These are phyloP conservation scores for Napeogenes sylphis DNA, from an alignment of 2,888 invertebrate species.

Conservation along the genomic window DNA sequence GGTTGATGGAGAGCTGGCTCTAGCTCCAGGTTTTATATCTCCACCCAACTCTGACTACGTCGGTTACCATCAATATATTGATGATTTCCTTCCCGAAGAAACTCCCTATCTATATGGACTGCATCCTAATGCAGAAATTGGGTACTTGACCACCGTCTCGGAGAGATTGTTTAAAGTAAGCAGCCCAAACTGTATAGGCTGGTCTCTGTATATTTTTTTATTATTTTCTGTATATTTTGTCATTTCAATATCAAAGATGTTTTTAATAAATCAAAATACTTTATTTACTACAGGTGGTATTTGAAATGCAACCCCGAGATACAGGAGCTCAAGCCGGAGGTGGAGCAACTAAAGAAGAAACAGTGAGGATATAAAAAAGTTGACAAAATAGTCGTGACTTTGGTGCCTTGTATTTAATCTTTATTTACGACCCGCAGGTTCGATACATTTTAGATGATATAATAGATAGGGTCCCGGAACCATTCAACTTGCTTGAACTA, in stretches of 20 bases:
- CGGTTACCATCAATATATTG: slow-evolving; percentile 92
- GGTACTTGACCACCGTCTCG: slow-evolving; percentile 91
- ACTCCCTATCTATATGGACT: slow-evolving; percentile 94
- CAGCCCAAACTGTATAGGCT: neutral
- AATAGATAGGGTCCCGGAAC: slow-evolving; percentile 91
- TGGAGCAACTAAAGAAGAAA: slow-evolving; percentile 89
- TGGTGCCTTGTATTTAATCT: neutral
- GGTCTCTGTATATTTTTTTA: neutral
- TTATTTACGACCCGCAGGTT: slow-evolving; percentile 65
- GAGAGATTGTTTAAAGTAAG: slow-evolving; percentile 85
- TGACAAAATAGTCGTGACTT: too few species aligned
- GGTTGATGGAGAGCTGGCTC: slow-evolving; percentile 89
- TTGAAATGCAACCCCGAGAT: slow-evolving; percentile 94
- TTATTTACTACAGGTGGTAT: slow-evolving; percentile 58
- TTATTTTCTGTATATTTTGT: neutral
- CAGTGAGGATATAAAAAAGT: slow-evolving; percentile 59
- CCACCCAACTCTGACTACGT: slow-evolving; percentile 93
- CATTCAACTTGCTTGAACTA: slow-evolving; percentile 91
- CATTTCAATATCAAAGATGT: neutral
- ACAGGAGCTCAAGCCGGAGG: slow-evolving; percentile 83
- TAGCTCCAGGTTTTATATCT: slow-evolving; percentile 90
- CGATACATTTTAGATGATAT: slow-evolving; percentile 89
- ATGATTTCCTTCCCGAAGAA: slow-evolving; percentile 90
- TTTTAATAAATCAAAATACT: neutral
- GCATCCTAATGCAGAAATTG: slow-evolving; percentile 97